Evolutionary conservation across 2,888 invertebrate species (phyloP), one percentile per base, ranked within the genome.

Genomic region (Phanerotoma sp.): DNA sequence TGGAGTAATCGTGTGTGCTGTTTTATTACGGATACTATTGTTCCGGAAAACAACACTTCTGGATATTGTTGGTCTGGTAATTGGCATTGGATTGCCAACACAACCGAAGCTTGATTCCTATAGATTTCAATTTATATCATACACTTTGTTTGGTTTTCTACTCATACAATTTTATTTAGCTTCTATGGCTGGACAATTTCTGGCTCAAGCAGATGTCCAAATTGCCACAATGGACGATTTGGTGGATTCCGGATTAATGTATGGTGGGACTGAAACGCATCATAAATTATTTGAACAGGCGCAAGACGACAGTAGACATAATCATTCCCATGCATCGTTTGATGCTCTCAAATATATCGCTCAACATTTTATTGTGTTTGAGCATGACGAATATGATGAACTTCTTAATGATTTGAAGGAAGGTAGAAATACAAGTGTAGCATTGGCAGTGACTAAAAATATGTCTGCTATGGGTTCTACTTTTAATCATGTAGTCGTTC

Each of bases 161-260:
- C 49, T 74, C 5, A 61, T 68, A 4, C 74, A 75, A 35, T 61
- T 66, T 11, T 75, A 75, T 56, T 56, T 75, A n/a, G 74, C 70
- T 3, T 67, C 74, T 1, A 46, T 75, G 35, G 68, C 75, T 0
- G 71, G 72, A 4, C 69, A 71, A 46, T 57, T 75, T 40, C 63
- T 72, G 45, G 65, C 67, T 7, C 62, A 57, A 2, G 62, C 70
- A 0, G 58, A 62, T 5, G 3, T 40, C 3, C 67, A 67, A 22
- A 63, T 74, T 5, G 61, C 65, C 0, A 67, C 69, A 1, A 62
- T 68, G 48, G 15, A 53, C 3, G 67, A 74, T 6, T 40, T 75
- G 13, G 18, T 65, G 0, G 35, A 56, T 2, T 69, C 73, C 0
- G 62, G 60, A 16, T 20, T 50, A 4, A 9, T 11, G 13, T 20